These are phyloP conservation scores for Plusia festucae DNA, from an alignment of 2,888 invertebrate species.

Conservation along the genomic window DNA sequence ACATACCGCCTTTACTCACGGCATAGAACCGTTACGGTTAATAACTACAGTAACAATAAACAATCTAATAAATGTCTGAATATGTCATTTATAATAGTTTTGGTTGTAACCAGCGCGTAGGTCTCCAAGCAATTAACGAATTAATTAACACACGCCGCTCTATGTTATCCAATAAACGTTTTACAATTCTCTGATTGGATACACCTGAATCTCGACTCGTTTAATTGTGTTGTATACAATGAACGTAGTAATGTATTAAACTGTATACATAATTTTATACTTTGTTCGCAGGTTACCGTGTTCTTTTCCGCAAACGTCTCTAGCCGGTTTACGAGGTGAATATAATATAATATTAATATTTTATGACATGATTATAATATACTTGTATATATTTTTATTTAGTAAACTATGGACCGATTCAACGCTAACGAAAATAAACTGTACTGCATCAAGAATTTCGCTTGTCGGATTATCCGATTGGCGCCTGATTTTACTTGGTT, in stretches of 20 bases:
- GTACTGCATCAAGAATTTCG: slow-evolving; percentile 24
- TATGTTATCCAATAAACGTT: slow-evolving; percentile 57
- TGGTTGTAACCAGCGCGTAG: slow-evolving; percentile 48
- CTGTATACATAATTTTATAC: slow-evolving; percentile 41
- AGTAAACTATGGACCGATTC: slow-evolving; percentile 15
- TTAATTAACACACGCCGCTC: slow-evolving; percentile 53
- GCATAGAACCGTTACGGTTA: slow-evolving; percentile 44
- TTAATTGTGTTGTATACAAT: slow-evolving; percentile 61
- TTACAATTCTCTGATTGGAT: slow-evolving; percentile 66
- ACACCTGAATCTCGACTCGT: slow-evolving; percentile 58
- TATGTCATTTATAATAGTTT: slow-evolving; percentile 50
- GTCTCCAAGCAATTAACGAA: slow-evolving; percentile 61
- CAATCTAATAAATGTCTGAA: slow-evolving; percentile 55
- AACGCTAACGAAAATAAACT: slow-evolving; percentile 10
- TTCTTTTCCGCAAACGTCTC: slow-evolving; percentile 94
- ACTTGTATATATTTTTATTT: slow-evolving; percentile 1
- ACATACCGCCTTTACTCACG: slow-evolving; percentile 44
- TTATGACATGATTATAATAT: slow-evolving; percentile 35
- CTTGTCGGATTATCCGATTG: not conserved
- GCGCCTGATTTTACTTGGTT: not conserved
- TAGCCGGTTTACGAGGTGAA: slow-evolving; percentile 94
- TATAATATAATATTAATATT: slow-evolving; percentile 63
- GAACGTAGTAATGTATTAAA: slow-evolving; percentile 53
- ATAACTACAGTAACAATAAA: slow-evolving; percentile 43
- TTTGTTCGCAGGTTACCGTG: slow-evolving; percentile 93